Percentiles rank a stretch among this genome's conserved stretches.
Conservation (phyloP, 1,140 invertebrate genomes). For the Sitodiplosis mosellana region DNA sequence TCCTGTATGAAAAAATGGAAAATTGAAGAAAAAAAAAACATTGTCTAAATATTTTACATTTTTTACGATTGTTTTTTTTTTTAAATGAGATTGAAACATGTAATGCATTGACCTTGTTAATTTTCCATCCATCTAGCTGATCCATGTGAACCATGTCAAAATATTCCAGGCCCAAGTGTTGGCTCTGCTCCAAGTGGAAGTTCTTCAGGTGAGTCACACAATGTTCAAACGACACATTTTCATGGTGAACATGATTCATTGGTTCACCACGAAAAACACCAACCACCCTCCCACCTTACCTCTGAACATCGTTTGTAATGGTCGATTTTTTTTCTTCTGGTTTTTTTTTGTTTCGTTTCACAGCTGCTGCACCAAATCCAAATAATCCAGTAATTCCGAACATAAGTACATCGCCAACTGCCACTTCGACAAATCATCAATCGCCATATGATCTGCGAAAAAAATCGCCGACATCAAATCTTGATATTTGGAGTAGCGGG, state of each 20-base stretch:
- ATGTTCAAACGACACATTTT: not conserved
- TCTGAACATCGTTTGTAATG: too few species aligned
- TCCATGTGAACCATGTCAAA: slow-evolving; percentile 54
- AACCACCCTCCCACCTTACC: too few species aligned
- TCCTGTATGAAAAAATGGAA: too few species aligned
- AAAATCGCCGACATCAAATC: slow-evolving; percentile 54
- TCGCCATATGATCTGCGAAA: slow-evolving; percentile 69
- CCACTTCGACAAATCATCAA: slow-evolving; percentile 40
- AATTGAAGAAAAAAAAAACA: too few species aligned
- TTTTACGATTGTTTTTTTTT: too few species aligned
- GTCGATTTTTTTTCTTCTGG: too few species aligned
- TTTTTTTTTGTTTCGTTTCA: not conserved
- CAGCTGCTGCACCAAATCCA: slow-evolving; percentile 1
- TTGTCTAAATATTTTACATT: too few species aligned
- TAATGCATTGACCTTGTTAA: not conserved
- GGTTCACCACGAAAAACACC: too few species aligned
- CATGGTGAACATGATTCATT: not conserved
- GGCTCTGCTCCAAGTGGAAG: slow-evolving; percentile 28
- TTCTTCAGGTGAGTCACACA: not conserved
- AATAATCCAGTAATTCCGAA: slow-evolving; percentile 3
- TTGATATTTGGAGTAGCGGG: slow-evolving; percentile 29
- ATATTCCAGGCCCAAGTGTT: slow-evolving; percentile 35
- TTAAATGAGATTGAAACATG: too few species aligned
- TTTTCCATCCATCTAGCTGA: slow-evolving; percentile 32
- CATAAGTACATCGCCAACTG: slow-evolving; percentile 7